These are phyloP conservation scores for Phalera bucephala DNA, from an alignment of 2,888 invertebrate genomes.

Conservation along the genomic window DNA sequence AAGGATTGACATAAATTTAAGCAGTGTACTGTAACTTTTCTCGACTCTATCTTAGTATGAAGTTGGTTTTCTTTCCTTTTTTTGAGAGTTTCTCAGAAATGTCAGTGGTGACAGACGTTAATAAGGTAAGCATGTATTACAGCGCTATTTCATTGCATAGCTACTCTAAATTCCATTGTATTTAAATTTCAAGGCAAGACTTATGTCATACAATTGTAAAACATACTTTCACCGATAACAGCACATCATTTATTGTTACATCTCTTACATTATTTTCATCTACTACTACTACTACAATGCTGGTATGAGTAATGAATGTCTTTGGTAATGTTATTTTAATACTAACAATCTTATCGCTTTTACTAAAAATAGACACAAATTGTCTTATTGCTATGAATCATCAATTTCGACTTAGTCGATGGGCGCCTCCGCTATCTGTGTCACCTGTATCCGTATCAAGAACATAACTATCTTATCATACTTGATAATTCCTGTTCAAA, in stretches of 20 bases:
- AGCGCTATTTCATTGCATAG: too few species aligned
- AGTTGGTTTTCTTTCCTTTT: too few species aligned
- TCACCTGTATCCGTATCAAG: background rate
- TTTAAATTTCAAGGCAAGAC: background rate
- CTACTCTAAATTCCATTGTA: background rate
- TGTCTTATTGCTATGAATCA: background rate
- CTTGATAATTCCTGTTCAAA: background rate
- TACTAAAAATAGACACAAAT: background rate
- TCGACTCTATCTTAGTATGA: too few species aligned
- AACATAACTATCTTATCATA: slow-evolving; percentile 1
- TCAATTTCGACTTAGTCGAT: background rate
- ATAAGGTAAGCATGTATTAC: too few species aligned
- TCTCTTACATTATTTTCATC: background rate
- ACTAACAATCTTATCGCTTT: background rate
- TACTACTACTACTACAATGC: background rate
- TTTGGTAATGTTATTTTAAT: background rate
- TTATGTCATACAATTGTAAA: background rate
- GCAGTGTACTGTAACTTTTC: too few species aligned
- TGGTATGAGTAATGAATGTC: background rate
- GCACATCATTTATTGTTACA: background rate
- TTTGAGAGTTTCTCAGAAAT: too few species aligned
- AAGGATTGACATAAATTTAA: too few species aligned
- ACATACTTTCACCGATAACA: background rate
- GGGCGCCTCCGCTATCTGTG: background rate
- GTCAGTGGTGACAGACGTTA: too few species aligned